phyloP scores from a whole-genome alignment of 2,113 vertebrate species.

The Isurus oxyrinchus region DNA sequence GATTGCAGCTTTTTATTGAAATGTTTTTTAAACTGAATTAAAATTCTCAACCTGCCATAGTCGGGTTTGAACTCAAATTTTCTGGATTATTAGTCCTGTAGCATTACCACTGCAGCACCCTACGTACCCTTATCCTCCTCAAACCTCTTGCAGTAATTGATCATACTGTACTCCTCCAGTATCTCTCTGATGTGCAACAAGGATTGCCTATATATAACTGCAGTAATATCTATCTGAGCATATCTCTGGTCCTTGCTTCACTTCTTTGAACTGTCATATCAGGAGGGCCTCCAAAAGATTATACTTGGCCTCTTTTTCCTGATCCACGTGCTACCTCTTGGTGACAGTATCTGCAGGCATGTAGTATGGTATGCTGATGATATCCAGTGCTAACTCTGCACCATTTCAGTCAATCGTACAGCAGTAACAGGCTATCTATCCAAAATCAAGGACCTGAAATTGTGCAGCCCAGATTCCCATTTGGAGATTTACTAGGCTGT shows the following conservation, averaged over 20 bases:
- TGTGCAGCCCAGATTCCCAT: not conserved
- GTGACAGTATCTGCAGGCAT: not conserved
- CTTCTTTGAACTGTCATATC: not conserved
- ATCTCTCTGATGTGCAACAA: not conserved
- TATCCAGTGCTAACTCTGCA: not conserved
- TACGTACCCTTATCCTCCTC: not conserved
- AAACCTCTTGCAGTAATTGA: not conserved
- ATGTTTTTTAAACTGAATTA: not conserved
- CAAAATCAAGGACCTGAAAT: not conserved
- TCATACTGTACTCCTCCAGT: not conserved
- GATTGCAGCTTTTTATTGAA: not conserved
- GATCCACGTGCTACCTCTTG: not conserved
- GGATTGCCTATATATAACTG: not conserved
- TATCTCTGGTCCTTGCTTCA: not conserved
- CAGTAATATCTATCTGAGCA: not conserved
- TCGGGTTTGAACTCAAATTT: not conserved
- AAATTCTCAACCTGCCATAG: not conserved
- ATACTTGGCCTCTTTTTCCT: not conserved
- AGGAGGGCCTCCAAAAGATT: not conserved
- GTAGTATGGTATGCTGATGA: not conserved
- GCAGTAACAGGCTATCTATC: not conserved
- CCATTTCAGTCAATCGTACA: not conserved
- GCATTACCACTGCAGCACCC: not conserved
- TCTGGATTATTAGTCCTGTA: not conserved
- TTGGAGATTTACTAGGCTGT: not conserved